Evolutionary conservation across 2,797 vertebrate species (phyloP).

Genomic region (Chiloscyllium punctatum): DNA sequence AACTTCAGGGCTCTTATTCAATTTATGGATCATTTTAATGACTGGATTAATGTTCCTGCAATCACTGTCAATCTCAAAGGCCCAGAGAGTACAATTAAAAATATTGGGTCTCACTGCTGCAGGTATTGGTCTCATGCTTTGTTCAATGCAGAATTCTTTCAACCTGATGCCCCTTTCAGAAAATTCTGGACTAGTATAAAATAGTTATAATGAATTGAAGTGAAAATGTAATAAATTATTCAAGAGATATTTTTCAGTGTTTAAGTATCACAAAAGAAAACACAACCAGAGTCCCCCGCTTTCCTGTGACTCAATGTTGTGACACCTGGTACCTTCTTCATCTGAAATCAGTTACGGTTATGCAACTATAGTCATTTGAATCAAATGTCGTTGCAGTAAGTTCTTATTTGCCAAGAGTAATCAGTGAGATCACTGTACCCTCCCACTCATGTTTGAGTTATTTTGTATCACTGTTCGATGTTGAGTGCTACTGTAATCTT

Average conservation of each 20-base stretch:
- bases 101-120: no score
- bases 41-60: no score
- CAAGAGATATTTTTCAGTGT: not conserved
- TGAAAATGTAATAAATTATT: not conserved
- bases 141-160: not conserved
- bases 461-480: not conserved
- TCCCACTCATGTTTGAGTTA: not conserved
- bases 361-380: not conserved
- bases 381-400: not conserved
- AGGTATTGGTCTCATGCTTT: not conserved
- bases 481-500: not conserved
- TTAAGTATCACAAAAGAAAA: not conserved
- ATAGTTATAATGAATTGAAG: not conserved
- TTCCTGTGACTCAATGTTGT: not conserved
- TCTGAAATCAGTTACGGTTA: not conserved
- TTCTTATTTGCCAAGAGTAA: not conserved
- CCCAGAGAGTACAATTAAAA: no score
- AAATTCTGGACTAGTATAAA: not conserved
- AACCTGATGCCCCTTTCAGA: not conserved
- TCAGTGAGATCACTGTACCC: not conserved
- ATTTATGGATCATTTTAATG: no score
- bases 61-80: no score
- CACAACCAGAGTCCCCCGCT: not conserved
- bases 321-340: not conserved
- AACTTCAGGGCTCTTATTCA: no score